Conservation (phyloP, 2,113 vertebrate genomes). For the Chauna torquata region DNA sequence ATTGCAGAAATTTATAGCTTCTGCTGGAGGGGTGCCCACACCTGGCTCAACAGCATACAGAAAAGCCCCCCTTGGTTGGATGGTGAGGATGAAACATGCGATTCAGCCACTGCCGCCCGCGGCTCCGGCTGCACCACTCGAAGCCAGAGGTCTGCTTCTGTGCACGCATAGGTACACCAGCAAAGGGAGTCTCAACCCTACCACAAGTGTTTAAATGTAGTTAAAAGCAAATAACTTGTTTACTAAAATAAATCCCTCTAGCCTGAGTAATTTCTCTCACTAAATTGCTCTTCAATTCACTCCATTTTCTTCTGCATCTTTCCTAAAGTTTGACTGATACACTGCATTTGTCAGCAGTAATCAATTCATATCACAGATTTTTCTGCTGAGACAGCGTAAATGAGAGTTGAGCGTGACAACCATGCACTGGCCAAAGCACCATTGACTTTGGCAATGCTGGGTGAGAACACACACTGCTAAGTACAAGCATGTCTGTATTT, state of each 20-base stretch:
- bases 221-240: background rate
- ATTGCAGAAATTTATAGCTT: background rate
- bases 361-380: background rate
- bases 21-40: background rate
- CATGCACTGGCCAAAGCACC: background rate
- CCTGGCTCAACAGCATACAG: background rate
- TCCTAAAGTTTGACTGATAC: background rate
- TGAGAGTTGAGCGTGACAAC: background rate
- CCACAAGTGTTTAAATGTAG: background rate
- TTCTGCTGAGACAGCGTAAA: background rate
- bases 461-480: background rate
- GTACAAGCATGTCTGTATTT: background rate
- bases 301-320: background rate
- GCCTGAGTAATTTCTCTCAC: background rate
- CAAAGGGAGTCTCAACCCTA: background rate
- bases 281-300: background rate
- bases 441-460: background rate
- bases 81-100: accelerated
- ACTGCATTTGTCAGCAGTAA: background rate
- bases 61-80: background rate
- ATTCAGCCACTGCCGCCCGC: accelerated
- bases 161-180: accelerated
- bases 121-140: background rate
- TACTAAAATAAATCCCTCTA: background rate
- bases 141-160: background rate